Conservation (phyloP, 2,113 vertebrate species). For the Epinephelus fuscoguttatus region DNA sequence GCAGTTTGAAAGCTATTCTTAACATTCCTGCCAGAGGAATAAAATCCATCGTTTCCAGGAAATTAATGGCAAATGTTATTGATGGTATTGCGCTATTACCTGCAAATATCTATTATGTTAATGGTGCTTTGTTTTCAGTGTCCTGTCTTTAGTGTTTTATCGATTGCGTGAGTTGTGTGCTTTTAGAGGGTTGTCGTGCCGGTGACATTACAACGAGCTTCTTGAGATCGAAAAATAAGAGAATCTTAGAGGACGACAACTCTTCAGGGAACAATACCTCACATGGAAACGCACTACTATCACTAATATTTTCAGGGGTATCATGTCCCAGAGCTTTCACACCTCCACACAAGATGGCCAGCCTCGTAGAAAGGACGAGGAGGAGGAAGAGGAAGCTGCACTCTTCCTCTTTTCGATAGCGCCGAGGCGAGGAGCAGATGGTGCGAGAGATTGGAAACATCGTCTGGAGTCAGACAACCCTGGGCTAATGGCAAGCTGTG, state of each 20-base stretch:
- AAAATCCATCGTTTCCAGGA: conserved; percentile 58
- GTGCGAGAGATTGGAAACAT: conserved; percentile 77
- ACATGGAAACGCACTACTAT: conserved; percentile 14
- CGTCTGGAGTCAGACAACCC: conserved; percentile 73
- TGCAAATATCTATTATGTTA: conserved; percentile 47
- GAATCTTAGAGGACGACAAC: not conserved
- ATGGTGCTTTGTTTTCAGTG: conserved; percentile 51
- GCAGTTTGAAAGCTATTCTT: conserved; percentile 47
- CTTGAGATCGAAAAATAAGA: not conserved
- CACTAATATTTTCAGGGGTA: conserved; percentile 39
- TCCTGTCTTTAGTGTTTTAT: conserved; percentile 48
- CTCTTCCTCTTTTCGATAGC: conserved; percentile 64
- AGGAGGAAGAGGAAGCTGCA: conserved; percentile 72
- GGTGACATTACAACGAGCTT: not conserved
- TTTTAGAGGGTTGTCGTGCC: not conserved
- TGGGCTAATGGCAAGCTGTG: conserved; percentile 78
- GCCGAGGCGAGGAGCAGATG: conserved; percentile 77
- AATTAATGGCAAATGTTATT: conserved; percentile 60
- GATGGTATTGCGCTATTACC: conserved; percentile 43
- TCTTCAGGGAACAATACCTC: not conserved
- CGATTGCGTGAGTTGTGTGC: conserved; percentile 26
- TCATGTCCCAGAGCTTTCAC: conserved; percentile 56
- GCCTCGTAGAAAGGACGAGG: conserved; percentile 50
- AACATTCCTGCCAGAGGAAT: conserved; percentile 48
- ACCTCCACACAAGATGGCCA: conserved; percentile 77